Evolutionary conservation across 2,888 invertebrate genomes (phyloP), one percentile per base, ranked within the genome.

Genomic region (Eretmocerus hayati): DNA sequence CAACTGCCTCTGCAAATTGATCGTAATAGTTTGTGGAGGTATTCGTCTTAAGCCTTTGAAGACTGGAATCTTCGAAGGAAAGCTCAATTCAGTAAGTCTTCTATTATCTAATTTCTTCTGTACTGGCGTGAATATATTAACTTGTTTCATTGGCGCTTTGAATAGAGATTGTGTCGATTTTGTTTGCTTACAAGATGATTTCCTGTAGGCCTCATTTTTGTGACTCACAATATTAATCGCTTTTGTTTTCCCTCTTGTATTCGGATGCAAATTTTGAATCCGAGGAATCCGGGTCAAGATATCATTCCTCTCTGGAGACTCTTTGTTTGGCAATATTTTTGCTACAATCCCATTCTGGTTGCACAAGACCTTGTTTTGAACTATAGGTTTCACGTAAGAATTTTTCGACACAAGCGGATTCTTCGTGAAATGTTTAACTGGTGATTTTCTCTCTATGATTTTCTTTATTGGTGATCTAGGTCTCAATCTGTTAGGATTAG

Each of bases 381-480:
- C 46, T 42, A 42, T 48, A 31, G 48, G 18, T 26, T 42, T 32
- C 30, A 11, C 4, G n/a, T 41, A 32, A 20, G 13, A 32, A 26
- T 33, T 43, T 44, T 37, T 55, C 1, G 30, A 32, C n/a, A 46
- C 8, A 16, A 18, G 32, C 31, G 43, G 30, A 22, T 11, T 8
- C 42, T 46, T 54, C 13, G 48, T 54, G 6, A 48, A 36, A 6
- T 52, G 51, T 50, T 65, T 67, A 16, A 65, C 50, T 1, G 66
- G 66, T 1, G 70, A 66, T 44, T 59, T 63, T 50, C 64, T 57
- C 37, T 62, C 64, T 13, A 55, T 53, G 21, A 65, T 23, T 51
- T 61, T 62, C 45, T 69, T 71, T 0, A 61, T 46, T 2, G 69
- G 69, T 9, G 71, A 71, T 51, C 56, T 67, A 5, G 69, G 59